Evolutionary conservation across 1,140 invertebrate genomes (phyloP), one percentile per base, ranked within the genome.

Genomic region (Papilio xuthus): DNA sequence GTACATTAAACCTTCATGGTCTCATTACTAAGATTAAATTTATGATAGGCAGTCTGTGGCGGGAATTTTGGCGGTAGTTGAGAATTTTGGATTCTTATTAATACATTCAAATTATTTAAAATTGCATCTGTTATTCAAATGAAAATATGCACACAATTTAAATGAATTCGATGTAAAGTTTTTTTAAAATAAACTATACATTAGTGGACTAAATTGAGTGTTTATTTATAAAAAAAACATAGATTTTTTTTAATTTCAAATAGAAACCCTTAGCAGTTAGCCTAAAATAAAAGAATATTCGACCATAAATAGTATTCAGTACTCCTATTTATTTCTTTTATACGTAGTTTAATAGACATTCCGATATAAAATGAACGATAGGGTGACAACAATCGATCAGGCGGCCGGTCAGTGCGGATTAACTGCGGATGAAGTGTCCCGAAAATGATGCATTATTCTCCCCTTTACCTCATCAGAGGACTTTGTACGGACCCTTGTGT

Each of bases 401-500:
- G 4, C 78, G 75, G 75, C 70, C 79, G 82, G 84, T 83, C 86
- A 86, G 83, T 82, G 77, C 69, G 85, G 86, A 90, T 89, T 89
- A 89, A 88, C 82, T 71, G 72, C 80, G 75, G 82, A 84, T 87
- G 88, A 89, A 92, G 88, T 92, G 88, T 89, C 84, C 89, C 90
- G 89, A 89, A 91, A 91, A 92, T 92, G 90, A 92, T 90, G 88
- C 82, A 91, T 91, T 90, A 91, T 87, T 84, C 86, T 85, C 90
- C 88, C 91, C 89, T 92, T 92, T 92, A 92, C 91, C 89, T 91
- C 89, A 91, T 92, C 91, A 92, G 84, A 76, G 84, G 70, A 90
- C 86, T 89, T 91, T 91, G 86, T 90, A 78, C 82, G 88, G 85
- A 86, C 89, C 89, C 87, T 86, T 87, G 89, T 90, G 89, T 90